Evolutionary conservation across 2,113 vertebrate genomes (phyloP), one percentile per base, ranked within the genome.

Genomic region (Micronycteris hirsuta): DNA sequence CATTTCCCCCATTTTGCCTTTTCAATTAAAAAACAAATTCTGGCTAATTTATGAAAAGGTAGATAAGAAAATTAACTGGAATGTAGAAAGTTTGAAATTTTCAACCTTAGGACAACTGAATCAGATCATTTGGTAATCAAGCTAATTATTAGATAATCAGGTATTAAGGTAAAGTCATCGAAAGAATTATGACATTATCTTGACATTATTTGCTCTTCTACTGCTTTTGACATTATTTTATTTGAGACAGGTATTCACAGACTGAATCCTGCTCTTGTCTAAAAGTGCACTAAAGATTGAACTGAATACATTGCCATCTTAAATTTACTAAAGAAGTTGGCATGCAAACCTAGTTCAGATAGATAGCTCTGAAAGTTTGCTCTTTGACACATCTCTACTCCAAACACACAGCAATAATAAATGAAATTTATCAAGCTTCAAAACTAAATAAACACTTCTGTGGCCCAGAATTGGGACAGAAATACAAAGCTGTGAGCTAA

Each of bases 391-490:
- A 49, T 93, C 63, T 86, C 92, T 86, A 68, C 54, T 80, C 31
- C 68, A 96, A 88, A 76, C 58, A 58, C 17, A 15, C 14, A 85
- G 71, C 86, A 67, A 67, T 54, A 88, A 89, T 83, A 78, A 80
- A 84, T n/a, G 71, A 61, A 89, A 89, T 89, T 65, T 93, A 95
- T 94, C 78, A 68, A 93, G 43, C 47, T 93, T 84, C 74, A 91
- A 91, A 94, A 86, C 68, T 70, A 96, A 97, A 96, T 74, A 94
- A 96, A 89, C 73, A 96, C 24, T 86, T 94, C 70, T 43, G 58
- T 92, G 61, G 58, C 78, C 76, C 70, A 85, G 76, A 89, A 85
- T 7, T 85, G 56, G 78, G 56, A 74, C 63, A 83, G 86, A 94
- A 94, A 93, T n/a, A 36, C 89, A 84, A 86, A 96, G 28, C 89